These are phyloP conservation scores for Ips typographus DNA, from an alignment of 1,140 invertebrate species.

Conservation along the genomic window DNA sequence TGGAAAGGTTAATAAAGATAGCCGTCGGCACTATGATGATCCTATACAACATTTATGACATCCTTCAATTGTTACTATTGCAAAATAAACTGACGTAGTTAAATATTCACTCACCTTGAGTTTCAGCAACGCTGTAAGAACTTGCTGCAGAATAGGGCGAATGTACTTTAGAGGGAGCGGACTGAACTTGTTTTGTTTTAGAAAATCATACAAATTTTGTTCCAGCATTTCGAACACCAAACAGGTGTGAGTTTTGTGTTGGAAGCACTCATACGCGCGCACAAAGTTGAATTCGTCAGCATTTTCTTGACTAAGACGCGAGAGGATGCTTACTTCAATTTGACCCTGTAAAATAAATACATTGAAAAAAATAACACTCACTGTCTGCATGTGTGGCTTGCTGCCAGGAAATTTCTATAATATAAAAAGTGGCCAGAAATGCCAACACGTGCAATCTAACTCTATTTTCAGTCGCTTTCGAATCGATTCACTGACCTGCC, in stretches of 20 bases:
- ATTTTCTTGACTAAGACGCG: constrained; percentile 97
- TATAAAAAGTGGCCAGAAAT: too few species aligned
- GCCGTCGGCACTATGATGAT: neutral
- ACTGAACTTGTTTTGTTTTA: constrained; percentile 99
- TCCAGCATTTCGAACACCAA: constrained; percentile 99
- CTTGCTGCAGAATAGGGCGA: constrained; percentile 97
- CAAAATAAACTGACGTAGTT: neutral
- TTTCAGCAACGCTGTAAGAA: constrained; percentile 96
- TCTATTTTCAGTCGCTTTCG: neutral
- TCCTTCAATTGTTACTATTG: too few species aligned
- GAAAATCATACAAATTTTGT: constrained; percentile 99
- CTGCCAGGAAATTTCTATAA: neutral
- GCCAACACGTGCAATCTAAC: too few species aligned
- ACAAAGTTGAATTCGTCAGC: constrained; percentile 99
- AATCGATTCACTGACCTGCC: constrained; percentile 63
- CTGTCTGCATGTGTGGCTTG: neutral
- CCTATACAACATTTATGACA: too few species aligned
- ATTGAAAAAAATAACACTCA: constrained; percentile 1
- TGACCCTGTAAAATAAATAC: constrained; percentile 67
- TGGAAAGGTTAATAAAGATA: neutral
- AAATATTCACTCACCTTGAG: constrained; percentile 70
- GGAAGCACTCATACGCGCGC: constrained; percentile 98
- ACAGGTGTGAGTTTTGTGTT: constrained; percentile 99
- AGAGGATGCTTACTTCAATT: constrained; percentile 98
- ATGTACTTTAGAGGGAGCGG: constrained; percentile 98